A percentile compares a stretch with the other conserved stretches of the same genome.
Conservation (phyloP, 2,888 invertebrate species). For the Meteorus colon region DNA sequence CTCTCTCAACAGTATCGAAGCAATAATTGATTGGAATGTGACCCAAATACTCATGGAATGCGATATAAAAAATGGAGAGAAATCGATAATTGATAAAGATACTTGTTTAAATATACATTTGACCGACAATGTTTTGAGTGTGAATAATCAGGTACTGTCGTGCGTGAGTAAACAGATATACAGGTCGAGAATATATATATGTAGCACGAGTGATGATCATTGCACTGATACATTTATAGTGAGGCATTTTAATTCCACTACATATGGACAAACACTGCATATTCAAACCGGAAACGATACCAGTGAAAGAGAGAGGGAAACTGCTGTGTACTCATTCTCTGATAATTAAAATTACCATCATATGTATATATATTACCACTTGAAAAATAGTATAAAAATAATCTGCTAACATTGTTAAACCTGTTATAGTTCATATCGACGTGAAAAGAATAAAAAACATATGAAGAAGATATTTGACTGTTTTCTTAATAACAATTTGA, state of each 20-base stretch:
- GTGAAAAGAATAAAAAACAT: too few relatives aligned
- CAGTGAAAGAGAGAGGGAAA: neutral
- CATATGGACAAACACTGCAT: neutral
- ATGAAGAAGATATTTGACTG: too few relatives aligned
- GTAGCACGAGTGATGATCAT: conserved; percentile 1
- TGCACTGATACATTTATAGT: neutral
- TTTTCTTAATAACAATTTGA: too few relatives aligned
- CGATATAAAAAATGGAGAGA: neutral
- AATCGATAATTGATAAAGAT: conserved; percentile 2
- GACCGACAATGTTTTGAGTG: conserved; percentile 1
- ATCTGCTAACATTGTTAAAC: neutral
- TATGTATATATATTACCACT: neutral
- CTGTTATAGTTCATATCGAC: too few relatives aligned
- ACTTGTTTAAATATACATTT: neutral
- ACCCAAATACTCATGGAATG: conserved; percentile 1
- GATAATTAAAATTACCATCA: conserved; percentile 23
- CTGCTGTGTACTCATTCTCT: conserved; percentile 3
- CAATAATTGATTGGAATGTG: conserved; percentile 3
- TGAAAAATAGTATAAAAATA: neutral
- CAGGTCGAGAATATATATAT: conserved; percentile 10
- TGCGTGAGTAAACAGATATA: conserved; percentile 8
- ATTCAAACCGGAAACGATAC: conserved; percentile 9
- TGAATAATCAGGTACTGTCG: conserved; percentile 16
- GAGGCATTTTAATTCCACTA: neutral
- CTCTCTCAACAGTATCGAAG: too few relatives aligned